Evolutionary conservation across 2,113 vertebrate species (phyloP), one percentile per base, ranked within the genome.

Genomic region (Chloropsis cyanopogon): DNA sequence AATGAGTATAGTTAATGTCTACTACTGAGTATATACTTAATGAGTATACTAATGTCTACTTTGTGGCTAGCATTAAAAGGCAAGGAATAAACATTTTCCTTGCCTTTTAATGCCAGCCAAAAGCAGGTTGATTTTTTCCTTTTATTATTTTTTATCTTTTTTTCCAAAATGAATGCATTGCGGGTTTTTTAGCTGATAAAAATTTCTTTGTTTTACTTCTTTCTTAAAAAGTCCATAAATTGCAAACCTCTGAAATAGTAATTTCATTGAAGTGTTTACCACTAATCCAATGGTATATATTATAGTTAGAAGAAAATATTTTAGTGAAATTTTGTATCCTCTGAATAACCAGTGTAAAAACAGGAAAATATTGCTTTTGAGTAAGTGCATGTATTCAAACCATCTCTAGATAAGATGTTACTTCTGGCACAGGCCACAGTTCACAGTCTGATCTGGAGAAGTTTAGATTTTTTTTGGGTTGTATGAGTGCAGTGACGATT

Each of bases 381-480:
- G 6, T 69, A 39, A 59, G 21, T 33, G 11, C 16, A 6, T 73
- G 2, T 84, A 26, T 70, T 42, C 42, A 84, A 56, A 29, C 29
- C 10, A 26, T 71, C 15, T 91, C 56, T 44, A 63, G 25, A 14
- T 35, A 66, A 52, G 41, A 63, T 28, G 23, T 47, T 77, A 17
- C 22, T 9, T 81, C 28, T 75, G 16, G 69, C 56, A 84, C 31
- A 68, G 56, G 31, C 19, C 26, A 4, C 17, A 52, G 26, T 44
- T 92, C 57, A 20, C 7, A 7, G 29, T 41, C 35, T 66, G 29
- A 25, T 84, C 61, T 65, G 35, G 26, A 53, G 37, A 84, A 33
- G 14, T 50, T 57, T 18, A 35, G 49, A 19, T 2, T 12, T 49
- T 93, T 76, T 81, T 70, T 0, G 0, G n/a, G 31, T 49, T 0